Conservation (phyloP, 2,888 invertebrate species). For the Magallana nippona region DNA sequence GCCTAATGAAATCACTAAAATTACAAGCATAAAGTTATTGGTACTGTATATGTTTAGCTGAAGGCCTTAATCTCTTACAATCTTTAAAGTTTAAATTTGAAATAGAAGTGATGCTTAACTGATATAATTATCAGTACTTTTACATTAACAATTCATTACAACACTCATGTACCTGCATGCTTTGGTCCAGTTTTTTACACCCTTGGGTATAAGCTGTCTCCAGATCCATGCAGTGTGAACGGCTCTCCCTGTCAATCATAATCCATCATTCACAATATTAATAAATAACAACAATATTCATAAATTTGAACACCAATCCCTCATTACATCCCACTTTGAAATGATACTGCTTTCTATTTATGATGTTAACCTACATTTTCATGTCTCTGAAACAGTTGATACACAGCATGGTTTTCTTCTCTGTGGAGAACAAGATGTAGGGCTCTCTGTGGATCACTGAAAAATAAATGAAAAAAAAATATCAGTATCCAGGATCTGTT, state of each 20-base stretch:
- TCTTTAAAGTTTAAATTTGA: no score
- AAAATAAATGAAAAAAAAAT: conserved; percentile 48
- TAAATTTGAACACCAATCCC: no score
- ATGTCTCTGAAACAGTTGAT: conserved; percentile 88
- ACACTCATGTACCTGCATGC: conserved; percentile 80
- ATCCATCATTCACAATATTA: not conserved
- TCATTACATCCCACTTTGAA: no score
- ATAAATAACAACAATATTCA: no score
- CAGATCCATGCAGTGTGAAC: conserved; percentile 87
- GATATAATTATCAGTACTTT: no score
- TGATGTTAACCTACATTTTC: conserved; percentile 75
- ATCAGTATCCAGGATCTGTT: no score
- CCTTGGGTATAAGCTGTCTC: conserved; percentile 88
- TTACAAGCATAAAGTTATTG: no score
- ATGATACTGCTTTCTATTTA: not conserved
- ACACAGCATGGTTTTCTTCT: conserved; percentile 86
- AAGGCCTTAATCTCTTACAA: no score
- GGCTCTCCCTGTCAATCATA: conserved; percentile 81
- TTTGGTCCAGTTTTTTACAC: conserved; percentile 86
- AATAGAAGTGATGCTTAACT: no score
- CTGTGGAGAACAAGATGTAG: conserved; percentile 87
- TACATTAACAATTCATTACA: no score
- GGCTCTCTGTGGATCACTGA: conserved; percentile 85
- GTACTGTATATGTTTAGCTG: no score
- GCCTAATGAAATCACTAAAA: no score